Evolutionary conservation across 2,113 vertebrate genomes (phyloP), one percentile per base, ranked within the genome.

Genomic region (Notarius quadriscutis): DNA sequence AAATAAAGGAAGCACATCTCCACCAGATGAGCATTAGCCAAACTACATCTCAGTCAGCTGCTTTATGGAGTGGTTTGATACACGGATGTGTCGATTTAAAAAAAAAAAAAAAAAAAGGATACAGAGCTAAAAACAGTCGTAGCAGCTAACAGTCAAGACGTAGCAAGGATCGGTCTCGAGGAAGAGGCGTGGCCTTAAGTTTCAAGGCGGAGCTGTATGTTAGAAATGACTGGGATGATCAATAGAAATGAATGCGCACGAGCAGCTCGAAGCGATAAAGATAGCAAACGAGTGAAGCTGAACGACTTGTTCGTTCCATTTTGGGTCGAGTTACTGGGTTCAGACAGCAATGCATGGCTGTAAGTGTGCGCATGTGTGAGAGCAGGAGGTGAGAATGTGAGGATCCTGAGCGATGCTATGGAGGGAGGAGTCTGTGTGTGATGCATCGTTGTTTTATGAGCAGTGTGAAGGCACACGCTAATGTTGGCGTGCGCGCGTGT

Each of bases 391-490:
- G 79, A 81, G 34, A 22, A 34, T 51, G 58, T 63, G n/a, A 53
- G 41, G 11, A 58, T 83, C 81, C 81, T 83, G 81, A 83, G 81
- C 41, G 48, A 48, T n/a, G n/a, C 34, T 2, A 50, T 83, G 81
- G 22, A 63, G 58, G 17, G 30, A 75, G 67, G 67, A 15, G 27
- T 34, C 67, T 69, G 67, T 95, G 95, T 94, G 94, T 15, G 65
- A 30, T 27, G 4, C 27, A 12, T 69, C 65, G 4, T 6, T 27
- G n/a, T 69, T 95, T 95, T 95, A 94, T 90, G 93, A 93, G 91
- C 92, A 94, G 93, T 95, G 95, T 95, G 95, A 93, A 90, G 53
- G 80, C 57, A 81, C 81, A 84, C 80, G 11, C 57, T 78, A 83
- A 86, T n/a, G 62, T 11, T n/a, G 84, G 88, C 84, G 91, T 89